Evolutionary conservation across 2,113 vertebrate species (phyloP).

Genomic region (Oenanthe oenanthe): DNA sequence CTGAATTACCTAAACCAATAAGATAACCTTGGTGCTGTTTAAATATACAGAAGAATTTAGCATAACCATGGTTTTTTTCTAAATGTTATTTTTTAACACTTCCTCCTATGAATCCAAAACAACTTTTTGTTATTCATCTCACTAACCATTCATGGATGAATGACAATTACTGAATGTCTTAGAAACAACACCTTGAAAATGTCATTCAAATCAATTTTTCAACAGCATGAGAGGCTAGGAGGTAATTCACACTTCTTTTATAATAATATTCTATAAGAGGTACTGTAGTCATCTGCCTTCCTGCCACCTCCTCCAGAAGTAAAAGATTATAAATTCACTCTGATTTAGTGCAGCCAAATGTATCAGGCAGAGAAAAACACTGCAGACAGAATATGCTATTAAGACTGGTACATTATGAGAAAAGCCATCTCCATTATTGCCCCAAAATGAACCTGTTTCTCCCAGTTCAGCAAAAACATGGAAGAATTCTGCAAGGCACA

Average conservation of each 20-base stretch:
- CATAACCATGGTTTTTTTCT: conserved; percentile 18
- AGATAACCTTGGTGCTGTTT: conserved; percentile 33
- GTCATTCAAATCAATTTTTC: conserved; percentile 51
- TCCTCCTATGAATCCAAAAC: conserved; percentile 60
- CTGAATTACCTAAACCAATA: conserved; percentile 53
- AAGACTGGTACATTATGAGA: neutral
- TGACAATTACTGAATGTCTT: conserved; percentile 45
- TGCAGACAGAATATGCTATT: neutral
- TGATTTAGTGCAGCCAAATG: conserved; percentile 30
- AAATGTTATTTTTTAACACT: conserved; percentile 62
- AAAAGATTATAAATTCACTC: conserved; percentile 49
- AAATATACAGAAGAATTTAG: conserved; percentile 53
- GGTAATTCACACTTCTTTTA: conserved; percentile 68
- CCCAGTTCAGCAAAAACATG: neutral
- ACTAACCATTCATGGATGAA: conserved; percentile 33
- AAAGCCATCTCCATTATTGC: neutral
- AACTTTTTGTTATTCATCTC: conserved; percentile 66
- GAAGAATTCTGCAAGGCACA: neutral
- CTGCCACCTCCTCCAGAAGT: conserved; percentile 40
- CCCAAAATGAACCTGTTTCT: neutral
- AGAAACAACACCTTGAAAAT: conserved; percentile 58
- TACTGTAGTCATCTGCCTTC: conserved; percentile 61
- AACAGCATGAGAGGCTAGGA: conserved; percentile 54
- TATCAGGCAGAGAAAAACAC: conserved; percentile 34
- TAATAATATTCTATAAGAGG: conserved; percentile 64